Conservation (phyloP, 2,113 vertebrate genomes). For the Psophia crepitans region DNA sequence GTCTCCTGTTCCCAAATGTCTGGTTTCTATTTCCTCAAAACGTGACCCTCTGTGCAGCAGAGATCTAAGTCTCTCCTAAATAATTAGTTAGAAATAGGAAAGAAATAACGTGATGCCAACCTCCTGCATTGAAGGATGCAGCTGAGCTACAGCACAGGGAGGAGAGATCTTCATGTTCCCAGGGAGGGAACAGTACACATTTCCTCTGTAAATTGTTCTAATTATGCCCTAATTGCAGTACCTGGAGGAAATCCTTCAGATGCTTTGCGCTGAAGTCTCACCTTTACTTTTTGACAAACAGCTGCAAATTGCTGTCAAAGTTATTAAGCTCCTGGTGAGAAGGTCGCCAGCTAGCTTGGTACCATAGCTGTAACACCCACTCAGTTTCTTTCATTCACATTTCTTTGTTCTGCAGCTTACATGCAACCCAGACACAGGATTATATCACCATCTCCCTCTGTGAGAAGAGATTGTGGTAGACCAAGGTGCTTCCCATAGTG, state of each 20-base stretch:
- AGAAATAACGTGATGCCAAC: background rate
- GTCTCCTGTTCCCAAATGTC: background rate
- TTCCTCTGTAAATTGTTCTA: slow-evolving; percentile 1
- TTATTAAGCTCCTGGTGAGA: background rate
- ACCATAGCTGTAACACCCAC: background rate
- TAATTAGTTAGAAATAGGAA: background rate
- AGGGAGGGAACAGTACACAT: background rate
- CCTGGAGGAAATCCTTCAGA: slow-evolving; percentile 21
- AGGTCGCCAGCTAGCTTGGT: background rate
- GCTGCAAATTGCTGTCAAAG: background rate
- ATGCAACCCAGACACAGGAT: background rate
- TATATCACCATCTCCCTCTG: background rate
- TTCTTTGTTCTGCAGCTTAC: background rate
- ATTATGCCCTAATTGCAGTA: slow-evolving; percentile 31
- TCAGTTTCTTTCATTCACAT: background rate
- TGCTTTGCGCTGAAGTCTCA: background rate
- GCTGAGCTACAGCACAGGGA: background rate
- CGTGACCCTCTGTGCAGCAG: background rate
- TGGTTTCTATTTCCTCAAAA: background rate
- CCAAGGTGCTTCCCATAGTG: background rate
- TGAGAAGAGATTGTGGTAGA: background rate
- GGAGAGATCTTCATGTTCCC: background rate
- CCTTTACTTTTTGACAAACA: background rate
- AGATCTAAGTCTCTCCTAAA: background rate
- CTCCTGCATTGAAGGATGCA: background rate